phyloP scores from a whole-genome alignment of 1,140 invertebrate species.

The Bradynema listronoti region DNA sequence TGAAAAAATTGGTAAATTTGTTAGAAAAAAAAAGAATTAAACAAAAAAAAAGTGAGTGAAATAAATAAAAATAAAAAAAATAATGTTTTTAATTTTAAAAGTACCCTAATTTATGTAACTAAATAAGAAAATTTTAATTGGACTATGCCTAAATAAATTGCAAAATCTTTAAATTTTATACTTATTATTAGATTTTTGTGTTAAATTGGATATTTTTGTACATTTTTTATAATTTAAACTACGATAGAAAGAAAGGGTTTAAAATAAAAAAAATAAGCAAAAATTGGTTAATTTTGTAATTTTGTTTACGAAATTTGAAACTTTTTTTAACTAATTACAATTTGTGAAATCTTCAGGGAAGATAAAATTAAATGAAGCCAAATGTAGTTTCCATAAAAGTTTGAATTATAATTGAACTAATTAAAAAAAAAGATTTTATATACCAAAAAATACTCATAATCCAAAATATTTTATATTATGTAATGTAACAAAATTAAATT shows the following conservation, averaged over 20 bases:
- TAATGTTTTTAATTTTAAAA: background rate
- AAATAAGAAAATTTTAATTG: background rate
- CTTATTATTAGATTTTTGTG: background rate
- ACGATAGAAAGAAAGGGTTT: background rate
- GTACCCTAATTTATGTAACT: background rate
- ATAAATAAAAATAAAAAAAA: background rate
- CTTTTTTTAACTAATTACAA: background rate
- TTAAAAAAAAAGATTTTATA: no score
- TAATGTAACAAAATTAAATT: no score
- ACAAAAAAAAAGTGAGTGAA: background rate
- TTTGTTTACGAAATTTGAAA: background rate
- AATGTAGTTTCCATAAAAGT: no score
- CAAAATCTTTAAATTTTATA: background rate
- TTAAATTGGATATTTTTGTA: background rate
- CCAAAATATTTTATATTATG: no score
- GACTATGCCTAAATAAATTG: background rate
- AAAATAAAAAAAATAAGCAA: conserved; percentile 2
- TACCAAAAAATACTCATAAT: no score
- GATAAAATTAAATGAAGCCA: no score
- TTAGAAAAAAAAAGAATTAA: background rate
- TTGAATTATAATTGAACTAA: no score
- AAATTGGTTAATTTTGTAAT: background rate
- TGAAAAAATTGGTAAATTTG: background rate
- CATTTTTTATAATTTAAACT: conserved; percentile 1
- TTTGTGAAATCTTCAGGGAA: no score